Evolutionary conservation across 2,113 vertebrate species (phyloP).

Genomic region (Atherinomorus stipes): DNA sequence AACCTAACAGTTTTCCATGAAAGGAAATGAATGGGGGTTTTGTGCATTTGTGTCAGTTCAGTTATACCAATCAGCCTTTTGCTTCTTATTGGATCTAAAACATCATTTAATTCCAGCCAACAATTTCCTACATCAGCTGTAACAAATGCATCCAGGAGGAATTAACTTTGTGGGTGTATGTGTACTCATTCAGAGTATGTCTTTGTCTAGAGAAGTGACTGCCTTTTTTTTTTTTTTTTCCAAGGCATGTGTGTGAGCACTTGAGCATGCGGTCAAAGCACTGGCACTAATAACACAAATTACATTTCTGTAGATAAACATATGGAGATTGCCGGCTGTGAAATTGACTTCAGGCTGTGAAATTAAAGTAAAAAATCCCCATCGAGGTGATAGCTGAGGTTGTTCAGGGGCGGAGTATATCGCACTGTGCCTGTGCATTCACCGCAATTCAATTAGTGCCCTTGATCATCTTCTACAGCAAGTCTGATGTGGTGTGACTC

Average conservation of each 20-base stretch:
- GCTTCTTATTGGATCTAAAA: not conserved
- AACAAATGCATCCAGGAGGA: constrained; percentile 3
- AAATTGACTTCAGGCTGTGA: constrained; percentile 81
- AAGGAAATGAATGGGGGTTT: constrained; percentile 6
- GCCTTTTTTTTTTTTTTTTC: constrained; percentile 4
- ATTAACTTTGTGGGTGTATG: constrained; percentile 30
- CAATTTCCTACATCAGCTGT: not conserved
- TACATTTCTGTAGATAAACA: constrained; percentile 76
- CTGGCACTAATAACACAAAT: constrained; percentile 73
- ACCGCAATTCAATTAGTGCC: constrained; percentile 78
- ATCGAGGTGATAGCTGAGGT: constrained; percentile 69
- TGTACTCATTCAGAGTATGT: constrained; percentile 31
- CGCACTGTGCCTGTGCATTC: constrained; percentile 47
- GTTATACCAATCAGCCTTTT: not conserved
- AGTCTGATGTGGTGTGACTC: constrained; percentile 71
- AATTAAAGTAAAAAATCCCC: constrained; percentile 58
- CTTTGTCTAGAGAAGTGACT: constrained; percentile 15
- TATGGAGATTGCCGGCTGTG: constrained; percentile 77
- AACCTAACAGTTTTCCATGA: constrained; percentile 22
- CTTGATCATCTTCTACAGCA: constrained; percentile 76
- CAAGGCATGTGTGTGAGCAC: constrained; percentile 26
- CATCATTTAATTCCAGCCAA: not conserved
- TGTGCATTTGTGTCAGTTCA: not conserved
- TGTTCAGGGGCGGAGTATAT: constrained; percentile 61
- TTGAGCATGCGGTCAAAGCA: constrained; percentile 70